Evolutionary conservation across 2,113 vertebrate genomes (phyloP), one percentile per base, ranked within the genome.

Genomic region (Xiphophorus couchianus): DNA sequence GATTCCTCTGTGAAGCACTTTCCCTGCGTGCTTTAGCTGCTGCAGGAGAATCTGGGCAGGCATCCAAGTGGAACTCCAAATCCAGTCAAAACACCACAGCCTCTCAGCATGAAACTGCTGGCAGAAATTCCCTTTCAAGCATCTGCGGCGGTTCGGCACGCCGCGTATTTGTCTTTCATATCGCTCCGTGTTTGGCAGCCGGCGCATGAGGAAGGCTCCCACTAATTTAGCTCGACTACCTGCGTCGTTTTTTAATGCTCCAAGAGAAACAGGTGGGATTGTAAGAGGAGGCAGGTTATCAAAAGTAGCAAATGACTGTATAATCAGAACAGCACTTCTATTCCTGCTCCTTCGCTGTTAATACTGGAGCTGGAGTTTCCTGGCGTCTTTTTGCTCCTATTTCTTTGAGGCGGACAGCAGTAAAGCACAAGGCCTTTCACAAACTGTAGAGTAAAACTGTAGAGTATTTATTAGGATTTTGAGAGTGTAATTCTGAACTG

Each of bases 91-190:
- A 68, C 77, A 62, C 73, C 44, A 8, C 65, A 75, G 74, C 68
- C 33, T 69, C 83, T 84, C 78, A 62, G 82, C 62, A 74, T 71
- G 84, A 84, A 80, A 35, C 66, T 35, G 33, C 70, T 74, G 74
- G 66, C 80, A 89, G 80, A 51, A 27, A 37, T 72, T 58, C 75
- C 68, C 35, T 69, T 25, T 67, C 78, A 82, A 62, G 74, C 69
- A 71, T 74, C 74, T 76, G 37, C 84, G 69, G 80, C 76, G 68
- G 76, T 78, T 79, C 60, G 48, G 81, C 81, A 69, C 22, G 68
- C 63, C 28, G 25, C 30, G 19, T 42, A 86, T 84, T 88, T 83
- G 83, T 78, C 81, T 87, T 82, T 86, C 73, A 82, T 74, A 73
- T 77, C 64, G 39, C 29, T 35, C 60, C 69, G 39, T 71, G 67